phyloP scores from a whole-genome alignment of 2,797 vertebrate genomes.

The Dendrocincla tyrannina region DNA sequence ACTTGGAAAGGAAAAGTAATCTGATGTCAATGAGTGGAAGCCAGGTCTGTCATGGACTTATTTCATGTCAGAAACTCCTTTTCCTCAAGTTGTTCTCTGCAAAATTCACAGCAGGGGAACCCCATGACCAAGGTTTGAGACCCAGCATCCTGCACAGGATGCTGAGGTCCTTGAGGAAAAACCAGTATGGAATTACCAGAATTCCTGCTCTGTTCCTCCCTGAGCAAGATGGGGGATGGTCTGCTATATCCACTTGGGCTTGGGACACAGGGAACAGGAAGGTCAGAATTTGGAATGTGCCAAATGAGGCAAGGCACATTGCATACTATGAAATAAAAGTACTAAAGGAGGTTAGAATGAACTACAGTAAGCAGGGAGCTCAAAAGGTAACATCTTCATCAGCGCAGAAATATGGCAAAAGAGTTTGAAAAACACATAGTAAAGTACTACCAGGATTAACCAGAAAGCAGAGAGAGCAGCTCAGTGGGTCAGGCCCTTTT shows the following conservation, averaged over 20 bases:
- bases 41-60: background rate
- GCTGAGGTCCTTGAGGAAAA: background rate
- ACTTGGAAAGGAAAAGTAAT: background rate
- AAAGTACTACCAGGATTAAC: constrained; percentile 22
- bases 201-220: background rate
- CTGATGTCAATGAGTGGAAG: background rate
- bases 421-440: background rate
- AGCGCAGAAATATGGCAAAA: background rate
- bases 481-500: constrained; percentile 37
- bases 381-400: background rate
- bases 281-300: background rate
- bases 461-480: constrained; percentile 19
- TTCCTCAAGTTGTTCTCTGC: background rate
- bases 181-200: background rate
- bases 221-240: background rate
- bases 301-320: background rate
- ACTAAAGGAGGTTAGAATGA: background rate
- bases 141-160: background rate
- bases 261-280: background rate
- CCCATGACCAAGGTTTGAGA: background rate
- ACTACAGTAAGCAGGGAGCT: background rate
- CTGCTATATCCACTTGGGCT: background rate
- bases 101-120: background rate
- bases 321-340: background rate
- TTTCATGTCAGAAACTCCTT: background rate